Evolutionary conservation across 2,113 vertebrate genomes (phyloP), one percentile per base, ranked within the genome.

Genomic region (Seriola quinqueradiata): DNA sequence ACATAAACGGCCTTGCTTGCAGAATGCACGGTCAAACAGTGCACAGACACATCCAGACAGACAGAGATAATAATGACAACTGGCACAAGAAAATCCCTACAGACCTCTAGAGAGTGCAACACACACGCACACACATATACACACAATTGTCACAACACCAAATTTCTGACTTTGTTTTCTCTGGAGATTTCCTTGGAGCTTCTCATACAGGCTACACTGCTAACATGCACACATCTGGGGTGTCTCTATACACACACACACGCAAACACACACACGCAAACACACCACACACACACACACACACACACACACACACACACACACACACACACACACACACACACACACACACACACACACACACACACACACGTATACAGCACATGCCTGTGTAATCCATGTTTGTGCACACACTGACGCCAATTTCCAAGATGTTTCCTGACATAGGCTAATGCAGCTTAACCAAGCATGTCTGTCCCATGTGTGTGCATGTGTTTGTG

Each of bases 401-500:
- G 82, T 84, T 83, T 60, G 77, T 58, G 73, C 75, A 79, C 76
- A 87, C 5, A 60, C 77, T 77, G 81, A 87, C n/a, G 50, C 72
- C 87, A 86, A 81, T 89, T 88, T 87, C 68, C 81, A 70, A 88
- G 87, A 90, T 81, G 87, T 78, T 83, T 78, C 60, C 79, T 79
- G 79, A 92, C 90, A 85, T 21, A 77, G 75, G 77, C 81, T 92
- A 90, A 92, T 79, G 83, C 82, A 83, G 79, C 81, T 81, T 89
- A 90, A 90, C 89, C 70, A 82, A 78, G 86, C 81, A 25, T 86
- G 79, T 36, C 44, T 21, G 4, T 17, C 34, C 14, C 23, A 38
- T 55, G 77, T 65, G 52, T 54, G 70, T 70, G 61, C 25, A 14
- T 55, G 44, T 32, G 19, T 28, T 36, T 42, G 61, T 48, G 28